Evolutionary conservation across 64 coral and sea anemone genomes (phyloP).

Genomic region (Platygyra sinensis): DNA sequence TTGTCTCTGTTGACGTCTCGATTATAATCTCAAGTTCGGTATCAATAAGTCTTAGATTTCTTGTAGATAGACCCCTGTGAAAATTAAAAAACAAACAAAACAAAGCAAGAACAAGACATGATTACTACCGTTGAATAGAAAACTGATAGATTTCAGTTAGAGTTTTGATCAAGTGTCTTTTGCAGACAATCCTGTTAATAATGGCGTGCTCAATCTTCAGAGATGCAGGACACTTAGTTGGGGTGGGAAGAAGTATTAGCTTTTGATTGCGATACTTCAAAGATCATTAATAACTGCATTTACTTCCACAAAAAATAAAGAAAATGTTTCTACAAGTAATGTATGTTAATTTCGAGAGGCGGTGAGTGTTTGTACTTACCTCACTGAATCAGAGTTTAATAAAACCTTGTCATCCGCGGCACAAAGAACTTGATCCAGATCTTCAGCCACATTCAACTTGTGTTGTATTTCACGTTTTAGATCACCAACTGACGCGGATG

Average conservation of each 20-base stretch:
- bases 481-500: slow-evolving; percentile 1
- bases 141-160: no score
- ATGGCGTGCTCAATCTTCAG: no score
- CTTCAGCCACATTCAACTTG: background rate
- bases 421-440: background rate
- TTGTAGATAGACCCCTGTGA: background rate
- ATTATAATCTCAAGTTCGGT: background rate
- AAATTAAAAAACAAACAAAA: background rate
- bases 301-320: no score
- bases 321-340: no score
- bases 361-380: background rate
- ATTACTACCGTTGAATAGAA: no score
- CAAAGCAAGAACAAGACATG: background rate
- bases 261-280: no score
- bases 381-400: background rate
- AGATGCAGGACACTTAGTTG: no score
- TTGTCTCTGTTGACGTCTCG: background rate
- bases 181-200: no score
- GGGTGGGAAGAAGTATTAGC: no score
- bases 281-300: no score
- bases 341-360: no score
- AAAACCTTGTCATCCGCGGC: background rate
- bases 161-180: no score
- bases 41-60: slow-evolving; percentile 4
- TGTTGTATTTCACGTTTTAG: background rate